A percentile compares a stretch with the other conserved stretches of the same genome.
These are phyloP conservation scores for Omphaloscelis lunosa DNA, from an alignment of 2,888 invertebrate genomes.

Conservation along the genomic window DNA sequence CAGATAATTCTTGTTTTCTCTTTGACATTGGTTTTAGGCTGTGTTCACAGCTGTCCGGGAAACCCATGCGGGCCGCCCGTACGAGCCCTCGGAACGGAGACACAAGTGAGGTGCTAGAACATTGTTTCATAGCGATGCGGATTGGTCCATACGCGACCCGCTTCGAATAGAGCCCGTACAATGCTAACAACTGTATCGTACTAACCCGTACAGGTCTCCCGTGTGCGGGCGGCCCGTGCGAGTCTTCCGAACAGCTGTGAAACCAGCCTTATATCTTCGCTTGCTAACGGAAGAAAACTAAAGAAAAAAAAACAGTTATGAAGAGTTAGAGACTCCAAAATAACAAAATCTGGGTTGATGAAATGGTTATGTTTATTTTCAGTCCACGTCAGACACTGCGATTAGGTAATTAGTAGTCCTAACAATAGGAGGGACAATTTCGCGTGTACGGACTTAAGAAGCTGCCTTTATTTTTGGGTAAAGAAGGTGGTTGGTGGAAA, in stretches of 20 bases:
- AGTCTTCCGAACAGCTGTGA: too few species aligned
- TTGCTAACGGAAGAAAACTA: not conserved
- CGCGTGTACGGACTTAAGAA: not conserved
- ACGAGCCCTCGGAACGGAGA: too few species aligned
- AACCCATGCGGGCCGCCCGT: too few species aligned
- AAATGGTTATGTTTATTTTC: not conserved
- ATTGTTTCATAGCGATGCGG: too few species aligned
- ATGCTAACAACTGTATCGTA: too few species aligned
- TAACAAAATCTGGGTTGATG: not conserved
- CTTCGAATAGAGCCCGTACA: too few species aligned
- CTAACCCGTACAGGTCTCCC: too few species aligned
- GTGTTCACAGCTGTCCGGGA: too few species aligned
- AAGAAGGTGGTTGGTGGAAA: not conserved
- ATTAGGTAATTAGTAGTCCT: not conserved
- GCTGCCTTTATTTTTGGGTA: not conserved
- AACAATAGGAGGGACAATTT: not conserved
- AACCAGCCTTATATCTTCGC: not conserved
- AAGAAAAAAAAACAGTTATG: not conserved
- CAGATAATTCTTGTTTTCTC: not conserved
- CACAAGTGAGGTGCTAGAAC: too few species aligned
- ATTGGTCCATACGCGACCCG: too few species aligned
- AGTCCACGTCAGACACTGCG: not conserved
- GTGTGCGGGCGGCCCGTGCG: too few species aligned
- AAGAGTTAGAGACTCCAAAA: not conserved
- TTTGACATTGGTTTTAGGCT: not conserved